These are phyloP conservation scores for Polia nebulosa DNA, from an alignment of 2,888 invertebrate genomes.

Conservation along the genomic window DNA sequence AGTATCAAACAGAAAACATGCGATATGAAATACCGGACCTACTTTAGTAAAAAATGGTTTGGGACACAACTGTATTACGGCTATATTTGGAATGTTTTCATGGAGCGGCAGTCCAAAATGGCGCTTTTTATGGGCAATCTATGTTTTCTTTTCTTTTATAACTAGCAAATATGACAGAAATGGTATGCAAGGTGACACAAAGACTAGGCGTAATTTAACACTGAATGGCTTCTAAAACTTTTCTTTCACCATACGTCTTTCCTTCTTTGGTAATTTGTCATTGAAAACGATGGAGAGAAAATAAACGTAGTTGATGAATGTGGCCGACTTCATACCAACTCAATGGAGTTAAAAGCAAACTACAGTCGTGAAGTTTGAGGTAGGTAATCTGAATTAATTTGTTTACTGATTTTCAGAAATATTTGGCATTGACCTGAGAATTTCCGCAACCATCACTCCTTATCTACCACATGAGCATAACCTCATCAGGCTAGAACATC, in stretches of 20 bases:
- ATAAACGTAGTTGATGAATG: too few relatives aligned
- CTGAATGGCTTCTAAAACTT: neutral
- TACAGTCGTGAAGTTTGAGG: too few relatives aligned
- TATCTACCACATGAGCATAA: too few relatives aligned
- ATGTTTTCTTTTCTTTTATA: neutral
- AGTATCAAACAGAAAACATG: neutral
- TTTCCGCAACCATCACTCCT: neutral
- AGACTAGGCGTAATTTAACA: neutral
- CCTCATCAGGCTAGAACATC: too few relatives aligned
- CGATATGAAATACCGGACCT: slow-evolving; percentile 6
- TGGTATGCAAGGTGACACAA: slow-evolving; percentile 10
- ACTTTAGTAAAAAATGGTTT: too few relatives aligned
- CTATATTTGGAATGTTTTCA: neutral
- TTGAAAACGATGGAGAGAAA: neutral
- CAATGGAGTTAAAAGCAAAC: neutral
- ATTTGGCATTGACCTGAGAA: too few relatives aligned
- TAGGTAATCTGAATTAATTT: too few relatives aligned
- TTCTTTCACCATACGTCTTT: neutral
- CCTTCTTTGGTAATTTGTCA: neutral
- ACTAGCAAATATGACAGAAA: slow-evolving; percentile 17
- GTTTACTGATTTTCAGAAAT: too few relatives aligned
- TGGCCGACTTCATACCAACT: neutral
- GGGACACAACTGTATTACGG: too few relatives aligned
- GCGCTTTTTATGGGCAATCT: neutral
- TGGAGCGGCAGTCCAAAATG: neutral